Evolutionary conservation across 1,140 invertebrate species (phyloP), one percentile per base, ranked within the genome.

Genomic region (Drosophila quadrilineata): DNA sequence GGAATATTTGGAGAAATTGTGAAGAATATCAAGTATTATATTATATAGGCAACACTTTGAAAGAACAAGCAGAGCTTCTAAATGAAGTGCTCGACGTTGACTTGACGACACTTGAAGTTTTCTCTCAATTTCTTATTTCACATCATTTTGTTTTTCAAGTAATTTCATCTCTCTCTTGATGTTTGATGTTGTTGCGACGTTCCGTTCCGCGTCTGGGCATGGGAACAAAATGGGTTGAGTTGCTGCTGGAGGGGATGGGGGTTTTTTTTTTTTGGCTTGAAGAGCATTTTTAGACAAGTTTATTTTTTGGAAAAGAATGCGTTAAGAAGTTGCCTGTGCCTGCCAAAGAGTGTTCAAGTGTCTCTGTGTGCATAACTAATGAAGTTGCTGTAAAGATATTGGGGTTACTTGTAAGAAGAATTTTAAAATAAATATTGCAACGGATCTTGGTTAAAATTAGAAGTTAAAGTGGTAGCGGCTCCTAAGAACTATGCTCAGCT

Each of bases 101-200:
- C 49, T 21, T 46, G 68, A 41, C 54, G 58, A 70, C 62, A 48
- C 58, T 72, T 75, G 58, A 64, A 67, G 59, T 73, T 62, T 57
- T n/a, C n/a, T n/a, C n/a, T n/a, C n/a, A n/a, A n/a, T n/a, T n/a
- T n/a, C n/a, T n/a, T n/a, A n/a, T n/a, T n/a, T n/a, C n/a, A n/a
- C n/a, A n/a, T n/a, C n/a, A n/a, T n/a, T n/a, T n/a, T n/a, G n/a
- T n/a, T 80, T 76, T 82, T 73, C 58, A 57, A 84, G 77, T 84
- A 84, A 85, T 84, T 84, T 77, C 77, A 85, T 85, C 69, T 84
- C 73, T 56, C 64, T 82, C 84, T 73, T 63, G 73, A 84, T 84
- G 77, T 82, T 70, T 62, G 64, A 75, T 82, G 76, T 69, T 63
- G 70, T 50, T 69, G 73, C 46, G 58, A 46, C 46, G 65, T n/a